Conservation (phyloP, 2,113 vertebrate species). For the Athene noctua region DNA sequence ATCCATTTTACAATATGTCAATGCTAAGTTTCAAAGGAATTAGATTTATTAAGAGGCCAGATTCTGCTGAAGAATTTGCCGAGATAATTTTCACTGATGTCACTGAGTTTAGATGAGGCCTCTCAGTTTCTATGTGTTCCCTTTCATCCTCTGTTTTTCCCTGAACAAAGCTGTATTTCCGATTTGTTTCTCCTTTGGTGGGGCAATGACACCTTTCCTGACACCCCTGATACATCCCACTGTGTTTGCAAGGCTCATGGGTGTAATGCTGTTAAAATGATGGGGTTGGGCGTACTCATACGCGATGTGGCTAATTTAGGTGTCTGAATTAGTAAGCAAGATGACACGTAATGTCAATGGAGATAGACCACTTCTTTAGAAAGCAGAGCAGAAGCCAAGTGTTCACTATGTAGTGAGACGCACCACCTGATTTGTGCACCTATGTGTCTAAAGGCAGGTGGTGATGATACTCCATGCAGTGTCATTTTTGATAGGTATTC, state of each 20-base stretch:
- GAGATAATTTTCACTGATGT: not conserved
- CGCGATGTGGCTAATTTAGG: not conserved
- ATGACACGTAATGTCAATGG: not conserved
- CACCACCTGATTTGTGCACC: not conserved
- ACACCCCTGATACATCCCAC: rapidly evolving
- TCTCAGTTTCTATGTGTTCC: not conserved
- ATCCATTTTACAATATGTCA: not conserved
- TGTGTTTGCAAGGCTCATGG: not conserved
- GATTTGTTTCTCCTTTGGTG: not conserved
- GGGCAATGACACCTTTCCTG: not conserved
- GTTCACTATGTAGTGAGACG: not conserved
- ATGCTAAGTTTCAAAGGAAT: not conserved
- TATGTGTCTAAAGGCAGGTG: not conserved
- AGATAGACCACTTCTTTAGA: not conserved
- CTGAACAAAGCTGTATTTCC: not conserved
- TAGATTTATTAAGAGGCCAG: not conserved
- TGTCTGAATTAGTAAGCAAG: not conserved
- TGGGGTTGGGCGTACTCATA: not conserved
- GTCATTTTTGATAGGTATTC: not conserved
- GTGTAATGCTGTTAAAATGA: not conserved
- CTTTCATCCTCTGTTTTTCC: not conserved
- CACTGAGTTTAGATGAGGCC: not conserved
- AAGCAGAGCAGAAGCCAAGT: not conserved
- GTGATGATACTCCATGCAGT: not conserved
- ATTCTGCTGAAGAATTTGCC: not conserved